These are phyloP conservation scores for Tetheella fluctuosa DNA, from an alignment of 2,888 invertebrate species.

Conservation along the genomic window DNA sequence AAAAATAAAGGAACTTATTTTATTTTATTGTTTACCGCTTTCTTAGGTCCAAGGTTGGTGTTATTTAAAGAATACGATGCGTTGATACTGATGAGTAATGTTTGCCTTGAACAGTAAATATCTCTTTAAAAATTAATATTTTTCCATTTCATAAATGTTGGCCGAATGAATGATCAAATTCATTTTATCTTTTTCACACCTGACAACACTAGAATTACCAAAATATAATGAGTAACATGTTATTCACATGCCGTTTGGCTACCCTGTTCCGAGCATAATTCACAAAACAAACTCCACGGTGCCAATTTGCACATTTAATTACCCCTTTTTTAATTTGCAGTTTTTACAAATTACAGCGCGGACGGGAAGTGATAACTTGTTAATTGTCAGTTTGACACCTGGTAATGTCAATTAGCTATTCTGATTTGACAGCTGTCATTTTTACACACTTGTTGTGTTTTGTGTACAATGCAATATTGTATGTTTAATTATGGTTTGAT, in stretches of 20 bases:
- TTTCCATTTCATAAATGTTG: slow-evolving; percentile 18
- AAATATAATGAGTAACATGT: neutral
- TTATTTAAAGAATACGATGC: slow-evolving; percentile 52
- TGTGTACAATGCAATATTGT: slow-evolving; percentile 17
- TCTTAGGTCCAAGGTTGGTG: slow-evolving; percentile 38
- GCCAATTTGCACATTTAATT: slow-evolving; percentile 14
- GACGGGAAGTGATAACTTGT: slow-evolving; percentile 73
- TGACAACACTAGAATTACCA: neutral
- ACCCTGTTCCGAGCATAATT: neutral
- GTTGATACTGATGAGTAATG: slow-evolving; percentile 55
- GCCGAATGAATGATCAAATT: neutral
- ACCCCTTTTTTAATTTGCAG: slow-evolving; percentile 31
- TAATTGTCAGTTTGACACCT: slow-evolving; percentile 77
- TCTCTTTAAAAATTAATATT: slow-evolving; percentile 29
- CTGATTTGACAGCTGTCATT: slow-evolving; percentile 15
- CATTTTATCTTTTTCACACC: neutral
- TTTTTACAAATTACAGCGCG: slow-evolving; percentile 38
- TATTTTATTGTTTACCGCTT: slow-evolving; percentile 15
- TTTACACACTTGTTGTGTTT: slow-evolving; percentile 21
- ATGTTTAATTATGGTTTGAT: neutral
- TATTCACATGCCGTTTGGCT: neutral
- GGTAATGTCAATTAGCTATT: slow-evolving; percentile 36
- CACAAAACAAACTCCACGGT: slow-evolving; percentile 7
- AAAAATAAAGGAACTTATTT: slow-evolving; percentile 15
- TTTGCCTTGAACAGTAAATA: slow-evolving; percentile 49